phyloP scores from a whole-genome alignment of 2,797 vertebrate genomes.

The Anguilla obscura region DNA sequence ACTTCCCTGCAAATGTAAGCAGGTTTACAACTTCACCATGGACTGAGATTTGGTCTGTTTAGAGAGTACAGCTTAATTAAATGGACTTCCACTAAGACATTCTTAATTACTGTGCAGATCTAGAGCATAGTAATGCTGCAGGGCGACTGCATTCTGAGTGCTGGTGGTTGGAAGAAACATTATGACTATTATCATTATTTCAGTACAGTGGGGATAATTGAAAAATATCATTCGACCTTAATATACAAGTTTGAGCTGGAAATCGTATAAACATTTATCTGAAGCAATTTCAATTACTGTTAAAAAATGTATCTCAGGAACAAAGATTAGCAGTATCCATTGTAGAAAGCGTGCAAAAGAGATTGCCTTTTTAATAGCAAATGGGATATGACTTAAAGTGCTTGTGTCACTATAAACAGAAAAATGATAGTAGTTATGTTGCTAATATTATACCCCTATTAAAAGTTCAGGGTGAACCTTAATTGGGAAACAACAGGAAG shows the following conservation, averaged over 20 bases:
- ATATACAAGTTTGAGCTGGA: background rate
- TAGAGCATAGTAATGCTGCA: conserved; percentile 4
- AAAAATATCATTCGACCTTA: background rate
- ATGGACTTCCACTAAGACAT: conserved; percentile 59
- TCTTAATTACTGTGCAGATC: conserved; percentile 56
- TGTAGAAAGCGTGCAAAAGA: background rate
- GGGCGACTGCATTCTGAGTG: background rate
- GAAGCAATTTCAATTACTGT: background rate
- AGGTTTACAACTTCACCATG: background rate
- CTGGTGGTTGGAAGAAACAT: background rate
- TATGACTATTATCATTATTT: background rate
- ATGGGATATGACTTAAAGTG: background rate
- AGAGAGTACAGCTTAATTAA: conserved; percentile 58
- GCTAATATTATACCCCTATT: too few species aligned
- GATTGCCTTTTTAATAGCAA: background rate
- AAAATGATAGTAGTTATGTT: too few species aligned
- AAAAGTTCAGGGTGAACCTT: too few species aligned
- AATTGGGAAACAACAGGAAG: too few species aligned
- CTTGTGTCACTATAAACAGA: too few species aligned
- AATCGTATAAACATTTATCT: background rate
- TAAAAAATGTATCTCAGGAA: background rate
- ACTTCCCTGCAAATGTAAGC: background rate
- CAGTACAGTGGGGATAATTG: background rate
- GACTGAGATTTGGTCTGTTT: conserved; percentile 53
- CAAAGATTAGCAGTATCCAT: background rate